These are phyloP conservation scores for Globia sparganii DNA, from an alignment of 2,888 invertebrate species.

Conservation along the genomic window DNA sequence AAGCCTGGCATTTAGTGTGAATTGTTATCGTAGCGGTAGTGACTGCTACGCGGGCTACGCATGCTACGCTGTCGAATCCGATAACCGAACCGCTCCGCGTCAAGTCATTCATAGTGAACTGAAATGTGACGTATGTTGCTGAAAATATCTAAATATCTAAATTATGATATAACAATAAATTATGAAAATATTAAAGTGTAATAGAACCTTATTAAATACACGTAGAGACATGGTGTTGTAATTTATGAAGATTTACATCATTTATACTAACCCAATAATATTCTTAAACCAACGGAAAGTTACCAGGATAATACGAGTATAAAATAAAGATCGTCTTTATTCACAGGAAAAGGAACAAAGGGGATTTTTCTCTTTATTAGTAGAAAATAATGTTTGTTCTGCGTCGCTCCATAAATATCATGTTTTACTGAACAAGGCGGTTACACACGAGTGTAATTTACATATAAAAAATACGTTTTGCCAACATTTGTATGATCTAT, in stretches of 20 bases:
- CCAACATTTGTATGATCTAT: slow-evolving; percentile 64
- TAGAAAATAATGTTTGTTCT: slow-evolving; percentile 71
- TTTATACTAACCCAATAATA: not conserved
- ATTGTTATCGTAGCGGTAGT: not conserved
- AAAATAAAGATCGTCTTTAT: slow-evolving; percentile 41
- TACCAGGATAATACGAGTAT: slow-evolving; percentile 12
- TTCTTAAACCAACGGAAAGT: slow-evolving; percentile 1
- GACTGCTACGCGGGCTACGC: slow-evolving; percentile 12
- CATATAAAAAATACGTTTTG: slow-evolving; percentile 80
- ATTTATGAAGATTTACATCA: not conserved
- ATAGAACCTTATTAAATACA: not conserved
- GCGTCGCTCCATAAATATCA: slow-evolving; percentile 77
- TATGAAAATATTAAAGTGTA: not conserved
- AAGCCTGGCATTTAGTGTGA: no score
- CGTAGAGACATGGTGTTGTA: not conserved
- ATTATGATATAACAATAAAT: no score
- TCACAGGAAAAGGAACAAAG: slow-evolving; percentile 56
- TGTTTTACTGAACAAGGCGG: slow-evolving; percentile 51
- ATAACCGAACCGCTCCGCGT: not conserved
- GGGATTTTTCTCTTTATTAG: slow-evolving; percentile 70
- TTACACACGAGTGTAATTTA: slow-evolving; percentile 81
- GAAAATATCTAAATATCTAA: no score
- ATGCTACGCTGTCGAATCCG: slow-evolving; percentile 20
- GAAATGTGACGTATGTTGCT: slow-evolving; percentile 16
- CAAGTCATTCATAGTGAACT: not conserved